Conservation (phyloP, 2,797 vertebrate species). For the Molossus alvarezi region DNA sequence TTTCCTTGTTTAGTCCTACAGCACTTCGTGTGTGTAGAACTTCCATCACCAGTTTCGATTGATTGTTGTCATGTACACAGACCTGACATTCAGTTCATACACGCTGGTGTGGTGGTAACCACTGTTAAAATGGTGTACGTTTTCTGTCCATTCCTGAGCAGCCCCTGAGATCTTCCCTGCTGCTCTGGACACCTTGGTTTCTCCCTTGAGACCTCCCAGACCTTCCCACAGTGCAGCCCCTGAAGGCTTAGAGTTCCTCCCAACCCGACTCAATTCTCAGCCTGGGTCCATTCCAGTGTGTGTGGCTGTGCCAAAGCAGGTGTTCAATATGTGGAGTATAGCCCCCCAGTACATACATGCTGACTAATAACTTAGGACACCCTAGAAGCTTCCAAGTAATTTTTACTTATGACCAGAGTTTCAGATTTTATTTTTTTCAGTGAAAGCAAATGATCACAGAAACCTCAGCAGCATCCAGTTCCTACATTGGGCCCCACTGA, state of each 20-base stretch:
- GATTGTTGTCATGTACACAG: not conserved
- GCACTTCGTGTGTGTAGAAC: not conserved
- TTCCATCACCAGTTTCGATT: constrained; percentile 49
- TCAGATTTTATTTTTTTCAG: constrained; percentile 14
- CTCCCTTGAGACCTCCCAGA: not conserved
- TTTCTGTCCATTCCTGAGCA: not conserved
- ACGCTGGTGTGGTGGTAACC: not conserved
- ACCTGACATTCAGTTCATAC: not conserved
- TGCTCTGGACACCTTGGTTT: not conserved
- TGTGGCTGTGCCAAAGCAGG: not conserved
- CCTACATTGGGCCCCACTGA: not conserved
- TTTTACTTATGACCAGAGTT: constrained; percentile 35
- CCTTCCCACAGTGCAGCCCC: not conserved
- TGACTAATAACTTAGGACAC: not conserved
- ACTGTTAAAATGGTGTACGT: not conserved
- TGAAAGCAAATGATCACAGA: constrained; percentile 1
- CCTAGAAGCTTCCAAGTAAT: constrained; percentile 1
- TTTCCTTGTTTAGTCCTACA: not conserved
- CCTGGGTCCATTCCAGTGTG: not conserved
- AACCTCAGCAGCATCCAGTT: not conserved
- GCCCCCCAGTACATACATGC: not conserved
- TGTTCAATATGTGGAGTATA: not conserved
- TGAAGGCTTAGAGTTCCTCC: not conserved
- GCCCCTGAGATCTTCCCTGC: not conserved
- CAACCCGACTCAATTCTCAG: not conserved